These are phyloP conservation scores for Drepanosiphum platanoidis DNA, from an alignment of 2,888 invertebrate species.

Conservation along the genomic window DNA sequence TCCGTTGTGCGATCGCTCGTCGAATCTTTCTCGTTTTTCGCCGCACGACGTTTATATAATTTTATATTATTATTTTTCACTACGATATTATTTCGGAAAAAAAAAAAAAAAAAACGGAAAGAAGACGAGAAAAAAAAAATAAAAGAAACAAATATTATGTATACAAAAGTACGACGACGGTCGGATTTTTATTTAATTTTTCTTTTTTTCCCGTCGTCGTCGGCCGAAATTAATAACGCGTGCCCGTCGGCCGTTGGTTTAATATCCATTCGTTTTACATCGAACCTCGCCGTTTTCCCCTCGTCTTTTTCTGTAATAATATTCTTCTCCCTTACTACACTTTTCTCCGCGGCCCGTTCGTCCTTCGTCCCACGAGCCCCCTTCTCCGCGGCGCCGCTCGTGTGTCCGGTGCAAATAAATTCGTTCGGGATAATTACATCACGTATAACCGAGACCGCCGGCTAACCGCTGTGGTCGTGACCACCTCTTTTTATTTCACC, in stretches of 20 bases:
- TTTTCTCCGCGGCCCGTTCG: neutral
- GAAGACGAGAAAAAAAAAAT: neutral
- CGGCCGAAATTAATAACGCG: slow-evolving; percentile 44
- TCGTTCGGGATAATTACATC: slow-evolving; percentile 48
- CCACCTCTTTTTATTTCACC: slow-evolving; percentile 43
- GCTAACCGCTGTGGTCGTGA: slow-evolving; percentile 39
- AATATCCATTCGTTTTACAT: slow-evolving; percentile 34
- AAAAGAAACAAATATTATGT: neutral
- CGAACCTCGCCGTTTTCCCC: neutral
- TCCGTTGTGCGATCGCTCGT: neutral
- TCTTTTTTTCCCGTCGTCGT: neutral
- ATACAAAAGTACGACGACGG: neutral
- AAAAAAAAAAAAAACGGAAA: neutral
- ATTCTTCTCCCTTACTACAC: neutral
- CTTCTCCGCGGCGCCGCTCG: neutral
- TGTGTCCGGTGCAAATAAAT: slow-evolving; percentile 37
- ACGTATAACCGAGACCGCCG: slow-evolving; percentile 25
- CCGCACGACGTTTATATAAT: slow-evolving; percentile 13
- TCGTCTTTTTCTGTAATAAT: no score
- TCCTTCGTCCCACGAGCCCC: neutral
- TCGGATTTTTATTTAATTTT: neutral
- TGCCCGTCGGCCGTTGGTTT: slow-evolving; percentile 36
- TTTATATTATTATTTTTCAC: neutral
- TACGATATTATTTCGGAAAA: neutral
- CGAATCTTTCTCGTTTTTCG: slow-evolving; percentile 35